A percentile compares a stretch with the other conserved stretches of the same genome.
Conservation (phyloP, 2,113 vertebrate species). For the Oncorhynchus mykiss region DNA sequence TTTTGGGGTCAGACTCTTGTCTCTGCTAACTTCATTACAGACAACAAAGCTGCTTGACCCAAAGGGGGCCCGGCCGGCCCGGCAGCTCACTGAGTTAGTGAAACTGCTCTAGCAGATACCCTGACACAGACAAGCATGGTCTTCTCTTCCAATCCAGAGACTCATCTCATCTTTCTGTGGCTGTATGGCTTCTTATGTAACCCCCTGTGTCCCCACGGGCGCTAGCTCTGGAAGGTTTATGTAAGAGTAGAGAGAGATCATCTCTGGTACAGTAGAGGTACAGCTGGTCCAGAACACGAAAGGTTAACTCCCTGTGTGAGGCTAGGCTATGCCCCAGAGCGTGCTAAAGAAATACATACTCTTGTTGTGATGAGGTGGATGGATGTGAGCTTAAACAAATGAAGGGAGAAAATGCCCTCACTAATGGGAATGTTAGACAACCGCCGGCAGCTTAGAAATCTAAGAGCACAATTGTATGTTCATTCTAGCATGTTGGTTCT, state of each 20-base stretch:
- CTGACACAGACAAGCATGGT: background rate
- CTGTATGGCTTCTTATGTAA: background rate
- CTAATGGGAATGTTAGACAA: slow-evolving; percentile 27
- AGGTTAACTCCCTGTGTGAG: slow-evolving; percentile 9
- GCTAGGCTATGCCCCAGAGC: slow-evolving; percentile 8
- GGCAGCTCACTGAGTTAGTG: background rate
- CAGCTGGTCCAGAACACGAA: background rate
- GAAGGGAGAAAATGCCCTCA: slow-evolving; percentile 28
- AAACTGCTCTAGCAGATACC: background rate
- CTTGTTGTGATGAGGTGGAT: background rate
- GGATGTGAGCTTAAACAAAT: slow-evolving; percentile 20
- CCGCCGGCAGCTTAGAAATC: slow-evolving; percentile 15
- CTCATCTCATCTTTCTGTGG: too few relatives aligned
- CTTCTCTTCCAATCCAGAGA: background rate
- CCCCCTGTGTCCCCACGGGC: background rate
- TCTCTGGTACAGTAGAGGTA: background rate
- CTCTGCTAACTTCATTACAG: slow-evolving; percentile 1
- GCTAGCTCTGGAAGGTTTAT: background rate
- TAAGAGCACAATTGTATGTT: slow-evolving; percentile 26
- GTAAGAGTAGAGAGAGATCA: slow-evolving; percentile 4
- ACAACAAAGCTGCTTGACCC: background rate
- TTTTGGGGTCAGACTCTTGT: background rate
- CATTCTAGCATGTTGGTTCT: slow-evolving; percentile 34
- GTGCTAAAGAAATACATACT: background rate
- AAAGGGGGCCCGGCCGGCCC: background rate